These are phyloP conservation scores for Chrysogorgia sp. DNA, from an alignment of 92 coral and sea anemone species.

Conservation along the genomic window DNA sequence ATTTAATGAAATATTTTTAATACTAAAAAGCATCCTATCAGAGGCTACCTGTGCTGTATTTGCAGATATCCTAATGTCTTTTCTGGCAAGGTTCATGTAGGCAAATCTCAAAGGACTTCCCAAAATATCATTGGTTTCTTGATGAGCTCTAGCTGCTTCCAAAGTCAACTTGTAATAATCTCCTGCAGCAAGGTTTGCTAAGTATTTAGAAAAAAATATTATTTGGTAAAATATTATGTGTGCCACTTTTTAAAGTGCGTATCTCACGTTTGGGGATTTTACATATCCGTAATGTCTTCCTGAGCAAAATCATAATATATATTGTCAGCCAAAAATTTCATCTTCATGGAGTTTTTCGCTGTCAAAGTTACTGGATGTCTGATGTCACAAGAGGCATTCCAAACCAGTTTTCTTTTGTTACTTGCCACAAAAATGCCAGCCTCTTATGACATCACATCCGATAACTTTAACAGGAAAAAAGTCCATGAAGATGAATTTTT, in stretches of 20 bases:
- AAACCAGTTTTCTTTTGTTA: too few relatives aligned
- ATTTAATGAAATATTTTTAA: not conserved
- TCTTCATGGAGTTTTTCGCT: too few relatives aligned
- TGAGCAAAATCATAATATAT: too few relatives aligned
- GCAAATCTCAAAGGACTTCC: constrained; percentile 87
- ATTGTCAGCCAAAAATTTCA: too few relatives aligned
- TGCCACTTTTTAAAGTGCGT: not conserved
- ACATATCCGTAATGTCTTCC: too few relatives aligned
- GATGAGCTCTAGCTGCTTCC: constrained; percentile 70
- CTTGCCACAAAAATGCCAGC: too few relatives aligned
- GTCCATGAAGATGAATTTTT: too few relatives aligned
- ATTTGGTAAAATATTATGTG: not conserved
- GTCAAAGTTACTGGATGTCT: too few relatives aligned
- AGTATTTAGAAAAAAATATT: not conserved
- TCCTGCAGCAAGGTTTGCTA: constrained; percentile 85
- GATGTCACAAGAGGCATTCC: too few relatives aligned
- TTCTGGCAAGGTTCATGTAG: constrained; percentile 81
- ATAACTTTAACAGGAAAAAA: too few relatives aligned
- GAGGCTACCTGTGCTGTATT: constrained; percentile 70
- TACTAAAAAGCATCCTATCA: not conserved
- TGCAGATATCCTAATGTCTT: constrained; percentile 74
- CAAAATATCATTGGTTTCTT: constrained; percentile 69
- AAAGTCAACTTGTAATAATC: constrained; percentile 80
- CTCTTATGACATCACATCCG: too few relatives aligned
- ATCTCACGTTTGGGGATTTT: too few relatives aligned